Conservation (phyloP, 2,797 vertebrate genomes). For the Dryobates pubescens region DNA sequence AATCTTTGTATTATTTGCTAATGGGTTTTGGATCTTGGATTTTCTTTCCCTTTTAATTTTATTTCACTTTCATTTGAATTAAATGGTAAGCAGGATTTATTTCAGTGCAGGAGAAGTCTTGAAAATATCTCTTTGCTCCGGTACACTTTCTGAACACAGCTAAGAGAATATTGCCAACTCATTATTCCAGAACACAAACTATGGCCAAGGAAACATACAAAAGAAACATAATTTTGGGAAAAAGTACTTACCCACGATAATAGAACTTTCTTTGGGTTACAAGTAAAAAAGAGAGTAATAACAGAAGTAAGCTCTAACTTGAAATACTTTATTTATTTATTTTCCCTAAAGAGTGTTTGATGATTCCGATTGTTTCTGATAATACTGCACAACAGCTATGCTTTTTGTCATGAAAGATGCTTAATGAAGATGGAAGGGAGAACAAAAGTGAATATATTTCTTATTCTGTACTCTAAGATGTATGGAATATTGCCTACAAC, state of each 20-base stretch:
- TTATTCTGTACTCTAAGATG: background rate
- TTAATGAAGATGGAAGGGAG: background rate
- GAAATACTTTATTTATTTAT: background rate
- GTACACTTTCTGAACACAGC: background rate
- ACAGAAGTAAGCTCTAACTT: background rate
- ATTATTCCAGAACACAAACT: background rate
- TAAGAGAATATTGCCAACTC: background rate
- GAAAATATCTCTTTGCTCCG: background rate
- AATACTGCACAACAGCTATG: background rate
- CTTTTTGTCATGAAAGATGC: background rate
- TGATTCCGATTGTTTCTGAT: background rate
- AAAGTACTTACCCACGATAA: background rate
- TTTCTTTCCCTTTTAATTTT: conserved; percentile 4
- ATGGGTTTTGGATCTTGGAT: background rate
- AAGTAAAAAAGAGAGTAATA: conserved; percentile 3
- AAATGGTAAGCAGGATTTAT: background rate
- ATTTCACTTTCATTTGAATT: background rate
- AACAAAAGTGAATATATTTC: background rate
- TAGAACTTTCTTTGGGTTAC: background rate
- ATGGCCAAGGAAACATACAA: background rate
- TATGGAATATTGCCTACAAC: background rate
- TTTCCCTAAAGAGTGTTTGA: background rate
- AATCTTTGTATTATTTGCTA: conserved; percentile 7
- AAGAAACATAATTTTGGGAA: background rate
- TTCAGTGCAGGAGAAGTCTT: background rate